Evolutionary conservation across 2,113 vertebrate species (phyloP).

Genomic region (Panurus biarmicus): DNA sequence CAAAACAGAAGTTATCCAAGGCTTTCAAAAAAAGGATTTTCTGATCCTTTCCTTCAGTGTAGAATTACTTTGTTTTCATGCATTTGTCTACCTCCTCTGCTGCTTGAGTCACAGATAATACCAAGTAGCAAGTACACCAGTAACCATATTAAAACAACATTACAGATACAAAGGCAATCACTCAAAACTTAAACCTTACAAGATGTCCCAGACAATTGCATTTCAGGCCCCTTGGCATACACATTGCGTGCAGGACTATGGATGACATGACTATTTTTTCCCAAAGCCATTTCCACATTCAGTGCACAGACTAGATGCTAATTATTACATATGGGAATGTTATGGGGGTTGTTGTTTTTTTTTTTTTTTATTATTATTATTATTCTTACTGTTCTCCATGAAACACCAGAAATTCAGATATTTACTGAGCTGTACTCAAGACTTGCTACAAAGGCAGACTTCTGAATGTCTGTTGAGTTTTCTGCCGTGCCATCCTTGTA

Average conservation of each 20-base stretch:
- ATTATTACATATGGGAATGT: not conserved
- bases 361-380: not conserved
- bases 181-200: not conserved
- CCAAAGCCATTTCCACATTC: not conserved
- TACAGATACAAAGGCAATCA: not conserved
- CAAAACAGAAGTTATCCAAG: conserved; percentile 5
- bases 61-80: not conserved
- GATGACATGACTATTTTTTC: not conserved
- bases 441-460: not conserved
- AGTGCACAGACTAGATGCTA: not conserved
- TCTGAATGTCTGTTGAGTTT: not conserved
- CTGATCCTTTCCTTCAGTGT: not conserved
- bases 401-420: not conserved
- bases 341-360: not conserved
- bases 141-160: not conserved
- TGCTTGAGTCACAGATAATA: not conserved
- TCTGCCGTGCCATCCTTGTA: not conserved
- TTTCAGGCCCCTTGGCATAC: not conserved
- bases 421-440: not conserved
- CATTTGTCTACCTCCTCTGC: not conserved
- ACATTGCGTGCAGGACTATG: not conserved
- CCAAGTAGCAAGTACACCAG: not conserved
- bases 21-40: not conserved
- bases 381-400: not conserved
- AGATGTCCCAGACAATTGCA: not conserved